phyloP scores from a whole-genome alignment of 2,113 vertebrate genomes.

The Paradisaea rubra region DNA sequence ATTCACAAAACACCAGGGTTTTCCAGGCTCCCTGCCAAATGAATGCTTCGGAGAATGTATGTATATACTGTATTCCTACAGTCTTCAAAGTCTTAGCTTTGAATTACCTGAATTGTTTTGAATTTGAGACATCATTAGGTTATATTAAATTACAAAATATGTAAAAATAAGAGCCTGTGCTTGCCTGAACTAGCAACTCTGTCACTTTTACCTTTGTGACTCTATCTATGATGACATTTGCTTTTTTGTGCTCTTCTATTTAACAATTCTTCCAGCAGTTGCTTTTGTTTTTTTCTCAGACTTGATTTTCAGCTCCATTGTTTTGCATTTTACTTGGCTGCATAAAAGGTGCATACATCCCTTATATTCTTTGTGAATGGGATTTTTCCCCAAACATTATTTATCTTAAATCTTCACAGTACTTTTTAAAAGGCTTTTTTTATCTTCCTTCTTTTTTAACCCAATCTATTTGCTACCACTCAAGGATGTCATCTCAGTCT shows the following conservation, averaged over 20 bases:
- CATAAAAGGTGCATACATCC: neutral
- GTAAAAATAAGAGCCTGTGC: conserved; percentile 50
- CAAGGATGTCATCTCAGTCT: neutral
- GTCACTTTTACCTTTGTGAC: conserved; percentile 49
- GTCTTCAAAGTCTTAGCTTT: conserved; percentile 52
- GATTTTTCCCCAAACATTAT: neutral
- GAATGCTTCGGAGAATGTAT: conserved; percentile 20
- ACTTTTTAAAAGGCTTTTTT: neutral
- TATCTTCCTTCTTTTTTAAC: neutral
- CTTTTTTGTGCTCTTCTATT: conserved; percentile 41
- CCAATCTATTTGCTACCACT: neutral
- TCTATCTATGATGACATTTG: conserved; percentile 46
- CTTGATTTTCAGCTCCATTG: conserved; percentile 29
- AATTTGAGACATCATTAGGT: conserved; percentile 57
- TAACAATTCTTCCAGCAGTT: conserved; percentile 42
- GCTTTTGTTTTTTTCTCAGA: conserved; percentile 10
- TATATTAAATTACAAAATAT: conserved; percentile 62
- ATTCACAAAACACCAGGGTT: conserved; percentile 42
- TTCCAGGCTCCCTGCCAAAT: conserved; percentile 56
- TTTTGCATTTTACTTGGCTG: conserved; percentile 32
- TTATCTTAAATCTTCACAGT: neutral
- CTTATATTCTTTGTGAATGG: neutral
- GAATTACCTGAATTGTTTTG: conserved; percentile 59
- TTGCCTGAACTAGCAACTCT: conserved; percentile 51
- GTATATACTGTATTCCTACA: conserved; percentile 19